phyloP scores from a whole-genome alignment of 35 echinoderm and acorn worm genomes.

The Apostichopus californicus region DNA sequence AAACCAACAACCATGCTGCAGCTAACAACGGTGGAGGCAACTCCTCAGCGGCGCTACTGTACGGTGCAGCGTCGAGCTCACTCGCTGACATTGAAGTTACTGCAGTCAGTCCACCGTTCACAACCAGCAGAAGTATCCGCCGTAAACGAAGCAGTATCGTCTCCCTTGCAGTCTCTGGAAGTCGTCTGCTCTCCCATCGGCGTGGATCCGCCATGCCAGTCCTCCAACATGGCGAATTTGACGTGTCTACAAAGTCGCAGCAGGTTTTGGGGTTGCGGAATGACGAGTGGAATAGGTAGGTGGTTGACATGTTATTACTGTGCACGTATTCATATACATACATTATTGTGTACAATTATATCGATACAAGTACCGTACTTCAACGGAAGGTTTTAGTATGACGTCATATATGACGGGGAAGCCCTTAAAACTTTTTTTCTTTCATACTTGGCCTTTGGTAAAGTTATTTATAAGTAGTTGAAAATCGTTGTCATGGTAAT shows the following conservation, averaged over 20 bases:
- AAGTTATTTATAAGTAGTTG: too few species aligned
- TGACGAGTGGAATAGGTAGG: constrained; percentile 88
- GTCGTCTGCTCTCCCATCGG: constrained; percentile 50
- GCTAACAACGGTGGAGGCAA: background rate
- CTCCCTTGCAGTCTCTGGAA: constrained; percentile 27
- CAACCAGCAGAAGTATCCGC: background rate
- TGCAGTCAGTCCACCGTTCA: constrained; percentile 33
- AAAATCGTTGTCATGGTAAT: too few species aligned
- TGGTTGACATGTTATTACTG: background rate
- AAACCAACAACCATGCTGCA: background rate
- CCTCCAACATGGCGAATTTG: constrained; percentile 78
- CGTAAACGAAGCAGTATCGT: constrained; percentile 46
- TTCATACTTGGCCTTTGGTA: too few species aligned
- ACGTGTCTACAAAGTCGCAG: constrained; percentile 78
- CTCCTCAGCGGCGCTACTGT: background rate
- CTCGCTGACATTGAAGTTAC: constrained; percentile 47
- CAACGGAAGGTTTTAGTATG: background rate
- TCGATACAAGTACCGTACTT: too few species aligned
- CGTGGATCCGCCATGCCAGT: constrained; percentile 90
- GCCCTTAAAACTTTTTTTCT: too few species aligned
- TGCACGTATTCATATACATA: too few species aligned
- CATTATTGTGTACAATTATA: too few species aligned
- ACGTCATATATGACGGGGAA: background rate
- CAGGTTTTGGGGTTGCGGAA: constrained; percentile 90
- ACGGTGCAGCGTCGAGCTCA: constrained; percentile 37